phyloP scores from a whole-genome alignment of 2,797 vertebrate species.

The Echiichthys vipera region DNA sequence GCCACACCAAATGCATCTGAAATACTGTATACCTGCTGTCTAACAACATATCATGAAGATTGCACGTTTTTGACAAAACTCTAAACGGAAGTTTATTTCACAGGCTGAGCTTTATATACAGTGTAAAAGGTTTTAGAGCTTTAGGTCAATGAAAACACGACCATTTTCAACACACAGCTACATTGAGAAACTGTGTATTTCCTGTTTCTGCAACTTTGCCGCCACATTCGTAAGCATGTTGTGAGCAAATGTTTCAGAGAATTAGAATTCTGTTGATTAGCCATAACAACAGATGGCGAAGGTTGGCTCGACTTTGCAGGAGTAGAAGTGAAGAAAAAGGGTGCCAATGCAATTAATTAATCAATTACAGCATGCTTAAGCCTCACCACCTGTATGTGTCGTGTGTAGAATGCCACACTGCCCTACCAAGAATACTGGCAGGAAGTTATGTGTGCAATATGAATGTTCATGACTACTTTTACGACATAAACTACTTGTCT shows the following conservation, averaged over 20 bases:
- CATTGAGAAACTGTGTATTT: slow-evolving; percentile 14
- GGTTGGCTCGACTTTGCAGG: neutral
- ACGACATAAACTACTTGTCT: neutral
- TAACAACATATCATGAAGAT: neutral
- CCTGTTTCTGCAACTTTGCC: slow-evolving; percentile 41
- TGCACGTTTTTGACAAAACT: neutral
- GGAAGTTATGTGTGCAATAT: neutral
- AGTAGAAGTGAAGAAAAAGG: slow-evolving; percentile 15
- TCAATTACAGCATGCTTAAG: slow-evolving; percentile 27
- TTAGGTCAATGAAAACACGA: neutral
- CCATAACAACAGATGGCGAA: neutral
- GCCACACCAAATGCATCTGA: neutral
- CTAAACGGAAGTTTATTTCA: neutral
- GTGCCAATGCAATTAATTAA: slow-evolving; percentile 14
- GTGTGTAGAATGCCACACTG: neutral
- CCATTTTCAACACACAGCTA: neutral
- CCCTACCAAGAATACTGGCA: neutral
- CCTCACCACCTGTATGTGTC: slow-evolving; percentile 11
- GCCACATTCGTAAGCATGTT: slow-evolving; percentile 13
- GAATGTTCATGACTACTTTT: neutral
- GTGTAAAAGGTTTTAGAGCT: neutral
- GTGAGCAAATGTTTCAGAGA: neutral
- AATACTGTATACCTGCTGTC: neutral
- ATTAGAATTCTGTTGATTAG: neutral
- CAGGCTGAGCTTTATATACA: neutral